A percentile compares a stretch with the other conserved stretches of the same genome.
These are phyloP conservation scores for Lithobates sylvaticus DNA, from an alignment of 2,797 vertebrate species.

Conservation along the genomic window DNA sequence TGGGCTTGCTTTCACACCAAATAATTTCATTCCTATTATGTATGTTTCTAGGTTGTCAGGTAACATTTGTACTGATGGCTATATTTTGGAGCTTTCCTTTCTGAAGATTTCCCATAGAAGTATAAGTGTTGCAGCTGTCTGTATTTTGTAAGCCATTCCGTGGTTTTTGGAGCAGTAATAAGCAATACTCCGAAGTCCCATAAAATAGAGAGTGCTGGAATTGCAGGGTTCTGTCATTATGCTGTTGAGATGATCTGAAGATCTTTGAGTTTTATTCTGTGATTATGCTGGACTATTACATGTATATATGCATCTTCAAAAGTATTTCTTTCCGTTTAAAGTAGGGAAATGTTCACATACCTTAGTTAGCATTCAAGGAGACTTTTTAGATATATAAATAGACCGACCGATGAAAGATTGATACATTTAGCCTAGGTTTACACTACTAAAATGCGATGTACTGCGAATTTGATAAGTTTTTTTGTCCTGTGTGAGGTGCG, in stretches of 20 bases:
- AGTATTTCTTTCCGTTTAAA: background rate
- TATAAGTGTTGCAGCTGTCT: background rate
- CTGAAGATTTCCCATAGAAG: background rate
- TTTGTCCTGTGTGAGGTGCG: too few relatives aligned
- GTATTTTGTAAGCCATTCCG: background rate
- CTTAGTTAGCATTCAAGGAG: background rate
- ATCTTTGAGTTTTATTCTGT: background rate
- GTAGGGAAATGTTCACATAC: background rate
- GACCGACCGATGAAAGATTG: too few relatives aligned
- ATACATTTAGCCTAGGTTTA: too few relatives aligned
- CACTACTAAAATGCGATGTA: too few relatives aligned
- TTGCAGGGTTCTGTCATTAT: background rate
- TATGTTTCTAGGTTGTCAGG: background rate
- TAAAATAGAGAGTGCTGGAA: background rate
- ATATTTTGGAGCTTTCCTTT: background rate
- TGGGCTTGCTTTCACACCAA: background rate
- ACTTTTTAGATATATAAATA: too few relatives aligned
- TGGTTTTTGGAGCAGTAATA: background rate
- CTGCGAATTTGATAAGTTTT: too few relatives aligned
- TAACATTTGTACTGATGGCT: background rate
- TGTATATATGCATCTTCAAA: background rate
- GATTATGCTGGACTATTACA: background rate
- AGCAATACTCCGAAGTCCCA: background rate
- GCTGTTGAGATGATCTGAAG: background rate
- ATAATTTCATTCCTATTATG: background rate